Percentiles rank a stretch among this genome's conserved stretches.
These are phyloP conservation scores for Mycalesis mineus DNA, from an alignment of 2,888 invertebrate species.

Conservation along the genomic window DNA sequence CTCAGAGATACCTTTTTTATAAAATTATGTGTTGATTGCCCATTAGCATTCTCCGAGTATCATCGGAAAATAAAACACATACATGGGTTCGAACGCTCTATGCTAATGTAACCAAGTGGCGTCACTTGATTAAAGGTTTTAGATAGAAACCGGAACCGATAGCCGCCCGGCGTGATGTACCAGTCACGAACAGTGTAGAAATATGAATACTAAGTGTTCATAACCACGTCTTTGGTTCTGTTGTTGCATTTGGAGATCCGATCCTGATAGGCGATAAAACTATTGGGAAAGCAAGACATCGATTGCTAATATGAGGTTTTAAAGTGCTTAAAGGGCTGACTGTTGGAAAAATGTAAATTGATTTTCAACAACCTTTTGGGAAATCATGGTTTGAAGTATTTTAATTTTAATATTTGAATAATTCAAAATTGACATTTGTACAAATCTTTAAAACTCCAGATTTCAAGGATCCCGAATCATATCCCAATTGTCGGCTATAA, in stretches of 20 bases:
- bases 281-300: not conserved
- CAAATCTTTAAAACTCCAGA: too few species aligned
- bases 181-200: constrained; percentile 8
- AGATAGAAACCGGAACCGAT: constrained; percentile 9
- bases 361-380: too few species aligned
- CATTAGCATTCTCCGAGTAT: not conserved
- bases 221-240: not conserved
- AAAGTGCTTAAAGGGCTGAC: too few species aligned
- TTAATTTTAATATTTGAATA: too few species aligned
- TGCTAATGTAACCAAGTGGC: constrained; percentile 1
- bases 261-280: constrained; percentile 1
- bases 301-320: not conserved
- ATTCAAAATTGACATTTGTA: too few species aligned
- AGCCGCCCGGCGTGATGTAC: constrained; percentile 1
- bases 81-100: not conserved
- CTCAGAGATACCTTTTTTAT: too few species aligned
- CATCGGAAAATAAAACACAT: not conserved
- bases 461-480: too few species aligned
- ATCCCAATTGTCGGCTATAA: too few species aligned
- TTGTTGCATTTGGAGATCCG: not conserved
- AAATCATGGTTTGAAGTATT: too few species aligned
- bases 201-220: constrained; percentile 1
- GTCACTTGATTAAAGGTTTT: constrained; percentile 9
- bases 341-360: too few species aligned
- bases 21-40: not conserved